phyloP scores from a whole-genome alignment of 2,888 invertebrate genomes.

The Cactoblastis cactorum region DNA sequence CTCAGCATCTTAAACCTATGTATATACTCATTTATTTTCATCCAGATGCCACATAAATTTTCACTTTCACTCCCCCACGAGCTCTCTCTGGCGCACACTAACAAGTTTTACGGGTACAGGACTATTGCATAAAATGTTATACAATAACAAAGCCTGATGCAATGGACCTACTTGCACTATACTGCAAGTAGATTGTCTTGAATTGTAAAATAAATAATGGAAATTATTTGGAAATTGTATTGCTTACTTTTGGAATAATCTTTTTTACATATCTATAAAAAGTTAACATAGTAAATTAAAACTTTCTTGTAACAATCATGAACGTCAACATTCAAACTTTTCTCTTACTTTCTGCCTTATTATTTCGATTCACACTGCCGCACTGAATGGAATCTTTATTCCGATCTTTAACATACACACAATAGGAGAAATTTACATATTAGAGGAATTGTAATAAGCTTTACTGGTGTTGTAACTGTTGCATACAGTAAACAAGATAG shows the following conservation, averaged over 20 bases:
- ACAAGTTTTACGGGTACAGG: not conserved
- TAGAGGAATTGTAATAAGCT: conserved; percentile 20
- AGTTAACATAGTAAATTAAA: too few species aligned
- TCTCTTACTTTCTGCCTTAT: conserved; percentile 25
- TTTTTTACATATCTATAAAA: too few species aligned
- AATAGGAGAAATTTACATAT: conserved; percentile 38
- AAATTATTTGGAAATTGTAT: too few species aligned
- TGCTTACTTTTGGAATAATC: too few species aligned
- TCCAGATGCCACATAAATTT: not conserved
- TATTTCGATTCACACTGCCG: conserved; percentile 19
- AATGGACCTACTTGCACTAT: not conserved
- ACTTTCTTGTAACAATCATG: not conserved
- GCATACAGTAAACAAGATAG: conserved; percentile 48
- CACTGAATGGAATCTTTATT: conserved; percentile 23
- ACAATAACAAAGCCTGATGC: conserved; percentile 5
- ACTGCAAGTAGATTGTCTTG: not conserved
- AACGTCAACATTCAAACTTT: conserved; percentile 1
- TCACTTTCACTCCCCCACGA: conserved; percentile 24
- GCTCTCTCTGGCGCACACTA: conserved; percentile 7
- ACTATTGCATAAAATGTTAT: conserved; percentile 12
- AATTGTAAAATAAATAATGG: too few species aligned
- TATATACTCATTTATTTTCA: not conserved
- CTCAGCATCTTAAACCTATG: not conserved
- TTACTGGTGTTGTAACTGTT: conserved; percentile 39
- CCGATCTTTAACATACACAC: conserved; percentile 30